Percentiles rank a stretch among this genome's conserved stretches.
phyloP scores from a whole-genome alignment of 1,140 invertebrate species.

The Bombus confusus region DNA sequence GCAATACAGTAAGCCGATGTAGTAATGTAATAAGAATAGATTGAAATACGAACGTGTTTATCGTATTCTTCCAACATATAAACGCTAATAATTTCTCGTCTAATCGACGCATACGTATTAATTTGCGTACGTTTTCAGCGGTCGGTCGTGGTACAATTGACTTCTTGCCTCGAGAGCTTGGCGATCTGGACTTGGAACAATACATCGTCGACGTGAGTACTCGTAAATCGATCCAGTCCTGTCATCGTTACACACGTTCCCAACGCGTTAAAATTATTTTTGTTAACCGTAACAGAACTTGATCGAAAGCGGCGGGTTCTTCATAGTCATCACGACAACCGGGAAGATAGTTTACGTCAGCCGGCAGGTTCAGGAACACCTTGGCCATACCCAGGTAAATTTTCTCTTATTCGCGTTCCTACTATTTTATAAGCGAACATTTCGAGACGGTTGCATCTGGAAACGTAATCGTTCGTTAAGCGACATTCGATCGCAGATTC shows the following conservation, averaged over 20 bases:
- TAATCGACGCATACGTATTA: too few relatives aligned
- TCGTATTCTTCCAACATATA: too few relatives aligned
- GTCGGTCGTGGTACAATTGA: conserved; percentile 63
- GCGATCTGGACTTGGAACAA: conserved; percentile 75
- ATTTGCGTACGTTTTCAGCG: conserved; percentile 60
- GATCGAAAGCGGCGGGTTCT: conserved; percentile 86
- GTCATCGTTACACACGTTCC: conserved; percentile 3
- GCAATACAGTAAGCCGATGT: conserved; percentile 83
- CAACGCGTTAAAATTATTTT: conserved; percentile 37
- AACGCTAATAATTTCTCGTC: neutral
- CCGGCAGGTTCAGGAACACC: conserved; percentile 90
- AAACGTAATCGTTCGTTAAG: too few relatives aligned
- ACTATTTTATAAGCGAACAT: neutral
- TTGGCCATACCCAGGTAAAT: conserved; percentile 92
- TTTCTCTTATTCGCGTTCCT: neutral
- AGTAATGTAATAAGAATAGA: neutral
- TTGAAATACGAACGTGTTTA: neutral
- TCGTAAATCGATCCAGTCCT: conserved; percentile 5
- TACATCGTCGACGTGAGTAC: conserved; percentile 76
- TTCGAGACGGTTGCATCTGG: too few relatives aligned
- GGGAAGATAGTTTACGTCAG: conserved; percentile 95
- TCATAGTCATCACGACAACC: conserved; percentile 90
- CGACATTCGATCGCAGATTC: too few relatives aligned
- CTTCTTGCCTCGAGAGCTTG: conserved; percentile 71
- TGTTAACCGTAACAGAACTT: conserved; percentile 58